Base-by-base conservation (phyloP, 2,888 invertebrate species). In the Cistogaster globosa region DNA sequence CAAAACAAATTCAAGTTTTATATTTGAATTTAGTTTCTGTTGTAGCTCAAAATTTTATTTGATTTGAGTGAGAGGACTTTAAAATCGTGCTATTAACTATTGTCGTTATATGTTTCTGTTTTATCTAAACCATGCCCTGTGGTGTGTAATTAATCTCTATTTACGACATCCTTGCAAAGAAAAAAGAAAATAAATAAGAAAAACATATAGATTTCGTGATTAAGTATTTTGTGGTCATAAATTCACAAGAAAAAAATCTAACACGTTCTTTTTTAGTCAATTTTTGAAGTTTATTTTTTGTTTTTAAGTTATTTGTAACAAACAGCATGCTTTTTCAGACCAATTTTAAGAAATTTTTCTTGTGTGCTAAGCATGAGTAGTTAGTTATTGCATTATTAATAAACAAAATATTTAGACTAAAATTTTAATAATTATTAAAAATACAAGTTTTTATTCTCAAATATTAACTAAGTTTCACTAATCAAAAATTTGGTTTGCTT, bases 111-210 rank as follows among this genome's bases (percentile, higher is more conserved):
- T 65, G 51, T 77, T 79, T 57, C 42, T 78, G 63, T 69, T 76
- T 53, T 68, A 71, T 55, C 60, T 79, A 60, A 67, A 78, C 81
- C 87, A 87, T 87, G 87, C 83, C 87, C 87, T 87, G 84, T 84
- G 86, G 87, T 86, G 82, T 87, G 87, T 87, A 88, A 87, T 88
- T 87, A 87, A 88, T 87, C 87, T 86, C 86, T 77, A 79, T 83
- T 83, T 85, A 84, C 83, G 78, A 82, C 78, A 82, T 72, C 81
- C 86, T 83, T 81, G 75, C 55, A 87, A 84, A 72, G 69, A 53
- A 26, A 45, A 38, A n/a, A n/a, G n/a, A n/a, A n/a, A n/a, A n/a
- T n/a, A n/a, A n/a, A n/a, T n/a, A n/a, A n/a, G n/a, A n/a, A 45
- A 51, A 51, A 26, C 26, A 68, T 26, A 51, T 5, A 60, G 9